Conservation (phyloP, 2,797 vertebrate genomes). For the Argyrosomus regius region DNA sequence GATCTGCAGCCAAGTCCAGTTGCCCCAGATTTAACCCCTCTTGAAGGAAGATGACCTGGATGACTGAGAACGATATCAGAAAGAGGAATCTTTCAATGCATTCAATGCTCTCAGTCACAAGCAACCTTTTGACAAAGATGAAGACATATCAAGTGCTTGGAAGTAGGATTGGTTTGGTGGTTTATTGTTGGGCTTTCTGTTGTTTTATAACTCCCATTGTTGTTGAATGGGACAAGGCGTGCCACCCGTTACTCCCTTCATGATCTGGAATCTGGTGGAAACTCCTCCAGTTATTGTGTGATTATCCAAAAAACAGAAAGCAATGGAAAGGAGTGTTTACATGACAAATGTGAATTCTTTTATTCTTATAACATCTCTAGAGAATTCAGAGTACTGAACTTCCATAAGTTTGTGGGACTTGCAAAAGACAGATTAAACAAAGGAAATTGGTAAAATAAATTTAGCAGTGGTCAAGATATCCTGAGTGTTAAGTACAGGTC, state of each 20-base stretch:
- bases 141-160: background rate
- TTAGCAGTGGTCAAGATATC: background rate
- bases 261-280: background rate
- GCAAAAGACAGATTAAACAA: too few relatives aligned
- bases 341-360: background rate
- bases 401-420: background rate
- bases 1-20: too few relatives aligned
- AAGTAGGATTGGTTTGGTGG: background rate
- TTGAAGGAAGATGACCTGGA: too few relatives aligned
- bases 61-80: background rate
- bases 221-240: background rate
- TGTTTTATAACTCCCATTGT: background rate
- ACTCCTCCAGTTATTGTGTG: background rate
- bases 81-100: background rate
- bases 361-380: background rate
- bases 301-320: background rate
- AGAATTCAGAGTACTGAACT: background rate
- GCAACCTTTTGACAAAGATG: background rate
- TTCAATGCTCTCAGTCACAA: too few relatives aligned
- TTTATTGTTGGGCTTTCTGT: background rate
- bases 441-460: background rate
- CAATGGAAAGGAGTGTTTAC: background rate
- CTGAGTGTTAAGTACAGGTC: background rate
- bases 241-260: slow-evolving; percentile 1
- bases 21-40: too few relatives aligned